phyloP scores from a whole-genome alignment of 2,888 invertebrate species.

The Meganola albula region DNA sequence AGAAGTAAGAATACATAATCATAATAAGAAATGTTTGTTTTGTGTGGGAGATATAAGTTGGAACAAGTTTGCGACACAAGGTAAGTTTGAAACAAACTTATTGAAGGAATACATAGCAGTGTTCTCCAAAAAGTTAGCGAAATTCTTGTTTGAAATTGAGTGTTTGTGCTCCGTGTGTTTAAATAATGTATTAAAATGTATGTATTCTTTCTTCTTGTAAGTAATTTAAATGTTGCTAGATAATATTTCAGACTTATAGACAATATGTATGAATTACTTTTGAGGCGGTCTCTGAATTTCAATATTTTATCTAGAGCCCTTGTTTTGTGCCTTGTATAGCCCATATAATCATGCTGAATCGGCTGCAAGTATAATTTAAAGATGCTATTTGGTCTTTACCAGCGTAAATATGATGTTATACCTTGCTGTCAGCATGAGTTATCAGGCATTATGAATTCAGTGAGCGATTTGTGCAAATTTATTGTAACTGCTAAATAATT shows the following conservation, averaged over 20 bases:
- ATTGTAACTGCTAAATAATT: conserved; percentile 65
- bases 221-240: conserved; percentile 13
- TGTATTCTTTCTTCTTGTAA: conserved; percentile 11
- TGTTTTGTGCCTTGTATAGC: conserved; percentile 69
- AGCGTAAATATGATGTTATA: conserved; percentile 27
- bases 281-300: conserved; percentile 30
- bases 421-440: conserved; percentile 36
- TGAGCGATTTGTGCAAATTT: conserved; percentile 65
- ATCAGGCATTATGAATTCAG: conserved; percentile 38
- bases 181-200: conserved; percentile 4
- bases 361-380: conserved; percentile 20
- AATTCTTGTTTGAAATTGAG: not conserved
- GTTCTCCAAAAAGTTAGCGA: no score
- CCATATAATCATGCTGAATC: conserved; percentile 44
- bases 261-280: conserved; percentile 11
- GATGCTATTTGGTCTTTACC: conserved; percentile 25
- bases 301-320: conserved; percentile 25
- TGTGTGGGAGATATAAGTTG: not conserved
- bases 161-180: not conserved
- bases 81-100: no score
- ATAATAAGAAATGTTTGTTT: no score
- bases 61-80: no score
- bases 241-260: conserved; percentile 16
- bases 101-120: no score
- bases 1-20: no score